Evolutionary conservation across 2,888 invertebrate genomes (phyloP), one percentile per base, ranked within the genome.

Genomic region (Linnaemya tessellans): DNA sequence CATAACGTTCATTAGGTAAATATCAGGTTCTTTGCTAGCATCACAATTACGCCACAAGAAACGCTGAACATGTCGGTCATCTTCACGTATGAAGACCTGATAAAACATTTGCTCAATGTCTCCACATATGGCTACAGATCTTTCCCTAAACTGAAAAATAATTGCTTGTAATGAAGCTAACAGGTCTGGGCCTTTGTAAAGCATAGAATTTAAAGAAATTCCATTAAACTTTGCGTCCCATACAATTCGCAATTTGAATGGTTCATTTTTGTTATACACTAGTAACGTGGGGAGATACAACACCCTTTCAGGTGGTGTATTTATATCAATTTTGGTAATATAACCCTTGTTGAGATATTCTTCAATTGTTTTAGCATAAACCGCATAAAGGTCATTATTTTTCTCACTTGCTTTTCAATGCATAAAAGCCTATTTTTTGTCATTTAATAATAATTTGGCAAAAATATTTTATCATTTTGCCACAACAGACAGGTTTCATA

Each of bases 91-190:
- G n/a, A n/a, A n/a, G n/a, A n/a, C n/a, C n/a, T n/a, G n/a, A n/a
- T n/a, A n/a, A n/a, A n/a, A n/a, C n/a, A n/a, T n/a, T n/a, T n/a
- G n/a, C n/a, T n/a, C n/a, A n/a, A n/a, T n/a, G n/a, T n/a, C 73
- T 20, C 67, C 67, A 35, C 77, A 81, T 25, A 78, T 81, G 1
- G 90, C 4, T 35, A 90, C 83, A 49, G 68, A 84, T 41, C 88
- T 75, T 87, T 90, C 89, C 30, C 92, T 83, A 83, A 92, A 92
- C 1, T 90, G 88, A 84, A 91, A 87, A 46, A 92, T 68, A 1
- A 92, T 89, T 13, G 90, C 90, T 3, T 88, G 82, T 41, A 92
- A 79, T 1, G 90, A 88, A n/a, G 88, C 84, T 3, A 90, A 81
- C 2, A 90, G 68, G n/a, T n/a, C n/a, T n/a, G n/a, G n/a, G n/a